phyloP scores from a whole-genome alignment of 2,113 vertebrate species.

The Rissa tridactyla region DNA sequence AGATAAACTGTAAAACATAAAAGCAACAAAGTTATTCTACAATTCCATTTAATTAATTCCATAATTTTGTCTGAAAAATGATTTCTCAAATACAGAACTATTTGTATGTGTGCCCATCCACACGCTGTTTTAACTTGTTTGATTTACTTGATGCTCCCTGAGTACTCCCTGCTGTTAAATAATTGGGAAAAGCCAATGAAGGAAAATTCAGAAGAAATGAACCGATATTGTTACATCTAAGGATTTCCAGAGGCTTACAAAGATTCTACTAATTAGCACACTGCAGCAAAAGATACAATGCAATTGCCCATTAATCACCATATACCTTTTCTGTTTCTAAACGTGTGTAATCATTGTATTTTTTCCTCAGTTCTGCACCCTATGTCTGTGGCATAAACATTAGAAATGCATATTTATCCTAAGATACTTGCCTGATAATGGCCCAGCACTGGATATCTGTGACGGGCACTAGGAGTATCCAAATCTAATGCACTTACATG shows the following conservation, averaged over 20 bases:
- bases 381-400: not conserved
- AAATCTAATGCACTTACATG: not conserved
- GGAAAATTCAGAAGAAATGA: not conserved
- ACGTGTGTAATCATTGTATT: not conserved
- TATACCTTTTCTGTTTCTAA: not conserved
- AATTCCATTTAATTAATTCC: not conserved
- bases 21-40: not conserved
- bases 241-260: not conserved
- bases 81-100: not conserved
- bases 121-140: not conserved
- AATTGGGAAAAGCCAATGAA: constrained; percentile 13
- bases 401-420: not conserved
- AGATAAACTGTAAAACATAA: not conserved
- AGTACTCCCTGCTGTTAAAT: not conserved
- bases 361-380: not conserved
- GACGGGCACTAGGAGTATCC: no score
- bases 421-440: not conserved
- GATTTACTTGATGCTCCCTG: not conserved
- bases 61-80: not conserved
- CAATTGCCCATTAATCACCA: not conserved
- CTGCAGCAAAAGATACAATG: not conserved
- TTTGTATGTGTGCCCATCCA: not conserved
- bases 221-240: not conserved
- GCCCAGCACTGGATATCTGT: not conserved
- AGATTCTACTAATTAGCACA: not conserved